Evolutionary conservation across 2,113 vertebrate species (phyloP).

Genomic region (Seriola quinqueradiata): DNA sequence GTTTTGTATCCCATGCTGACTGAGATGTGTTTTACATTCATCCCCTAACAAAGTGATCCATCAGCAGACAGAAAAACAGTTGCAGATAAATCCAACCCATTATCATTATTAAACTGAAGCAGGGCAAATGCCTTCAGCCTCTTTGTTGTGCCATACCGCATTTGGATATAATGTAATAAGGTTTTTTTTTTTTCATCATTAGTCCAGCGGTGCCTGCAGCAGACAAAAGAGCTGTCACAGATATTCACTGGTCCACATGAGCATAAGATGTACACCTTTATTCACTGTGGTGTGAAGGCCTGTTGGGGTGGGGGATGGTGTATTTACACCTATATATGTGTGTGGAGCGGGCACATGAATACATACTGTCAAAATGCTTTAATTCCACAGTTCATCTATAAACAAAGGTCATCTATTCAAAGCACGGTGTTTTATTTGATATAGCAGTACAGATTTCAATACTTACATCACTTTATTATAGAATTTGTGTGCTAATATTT

Average conservation of each 20-base stretch:
- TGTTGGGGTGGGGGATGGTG: slow-evolving; percentile 42
- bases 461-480: not conserved
- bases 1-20: not conserved
- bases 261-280: slow-evolving; percentile 37
- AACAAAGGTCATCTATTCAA: not conserved
- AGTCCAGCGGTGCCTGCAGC: slow-evolving; percentile 26
- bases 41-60: slow-evolving; percentile 42
- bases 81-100: slow-evolving; percentile 62
- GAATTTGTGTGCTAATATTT: not conserved
- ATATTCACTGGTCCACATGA: slow-evolving; percentile 30
- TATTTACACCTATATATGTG: not conserved
- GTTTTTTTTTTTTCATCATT: slow-evolving; percentile 6
- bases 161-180: slow-evolving; percentile 26
- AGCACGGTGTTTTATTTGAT: not conserved
- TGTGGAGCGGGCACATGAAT: not conserved
- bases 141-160: slow-evolving; percentile 18
- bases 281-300: slow-evolving; percentile 35
- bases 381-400: not conserved
- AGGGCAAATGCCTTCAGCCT: slow-evolving; percentile 6
- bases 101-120: slow-evolving; percentile 63
- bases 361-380: not conserved
- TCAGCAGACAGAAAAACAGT: slow-evolving; percentile 39
- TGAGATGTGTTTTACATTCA: slow-evolving; percentile 32
- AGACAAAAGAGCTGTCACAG: slow-evolving; percentile 38
- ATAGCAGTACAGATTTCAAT: not conserved